Evolutionary conservation across 2,113 vertebrate genomes (phyloP).

Genomic region (Sinosuthora webbiana): DNA sequence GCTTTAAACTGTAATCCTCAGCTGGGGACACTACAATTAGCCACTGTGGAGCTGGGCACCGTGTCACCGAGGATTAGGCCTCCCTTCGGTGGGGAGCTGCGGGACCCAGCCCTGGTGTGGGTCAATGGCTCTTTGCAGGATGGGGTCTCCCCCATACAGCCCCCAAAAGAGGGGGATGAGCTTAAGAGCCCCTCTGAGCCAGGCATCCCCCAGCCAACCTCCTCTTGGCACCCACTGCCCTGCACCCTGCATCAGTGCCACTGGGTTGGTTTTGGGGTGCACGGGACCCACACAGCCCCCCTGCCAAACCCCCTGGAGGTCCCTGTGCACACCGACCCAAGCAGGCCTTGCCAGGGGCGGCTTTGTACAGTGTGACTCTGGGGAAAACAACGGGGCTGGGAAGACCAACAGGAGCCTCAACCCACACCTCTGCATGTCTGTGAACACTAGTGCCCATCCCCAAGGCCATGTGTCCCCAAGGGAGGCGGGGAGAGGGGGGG

Average conservation of each 20-base stretch:
- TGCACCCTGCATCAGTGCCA: background rate
- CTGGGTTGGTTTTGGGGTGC: background rate
- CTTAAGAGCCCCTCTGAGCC: background rate
- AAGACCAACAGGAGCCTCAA: background rate
- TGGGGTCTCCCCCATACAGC: background rate
- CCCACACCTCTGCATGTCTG: rapidly evolving
- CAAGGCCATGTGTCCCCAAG: background rate
- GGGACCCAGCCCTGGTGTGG: background rate
- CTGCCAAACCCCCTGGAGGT: rapidly evolving
- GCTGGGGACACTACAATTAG: constrained; percentile 63
- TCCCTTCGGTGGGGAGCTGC: background rate
- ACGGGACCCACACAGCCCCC: rapidly evolving
- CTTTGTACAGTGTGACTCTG: rapidly evolving
- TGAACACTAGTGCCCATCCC: rapidly evolving
- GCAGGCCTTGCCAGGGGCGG: background rate
- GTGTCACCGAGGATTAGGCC: constrained; percentile 27
- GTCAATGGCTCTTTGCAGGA: background rate
- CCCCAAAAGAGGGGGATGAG: background rate
- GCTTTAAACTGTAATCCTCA: constrained; percentile 51
- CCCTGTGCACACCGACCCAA: rapidly evolving
- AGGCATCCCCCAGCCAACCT: background rate
- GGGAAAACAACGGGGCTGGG: background rate
- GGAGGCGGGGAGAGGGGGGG: background rate
- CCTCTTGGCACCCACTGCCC: background rate
- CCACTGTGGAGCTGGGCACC: background rate